phyloP scores from a whole-genome alignment of 2,888 invertebrate species.

The Orthonevra nobilis region DNA sequence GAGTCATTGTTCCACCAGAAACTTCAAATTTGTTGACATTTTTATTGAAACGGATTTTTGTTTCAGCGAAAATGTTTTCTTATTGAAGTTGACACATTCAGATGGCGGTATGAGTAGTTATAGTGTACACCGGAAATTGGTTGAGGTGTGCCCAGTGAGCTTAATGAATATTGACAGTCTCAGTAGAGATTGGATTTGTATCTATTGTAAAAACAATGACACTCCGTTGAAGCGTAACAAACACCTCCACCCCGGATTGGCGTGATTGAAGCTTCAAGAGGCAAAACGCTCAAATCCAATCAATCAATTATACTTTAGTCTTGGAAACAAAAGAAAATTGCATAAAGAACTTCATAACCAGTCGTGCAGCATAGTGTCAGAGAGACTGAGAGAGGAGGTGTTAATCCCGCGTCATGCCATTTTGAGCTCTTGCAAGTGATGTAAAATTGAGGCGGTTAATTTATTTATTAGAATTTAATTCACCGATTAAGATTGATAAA shows the following conservation, averaged over 20 bases:
- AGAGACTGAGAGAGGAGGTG: no score
- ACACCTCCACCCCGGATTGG: background rate
- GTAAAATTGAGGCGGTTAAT: constrained; percentile 17
- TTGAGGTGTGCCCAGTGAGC: constrained; percentile 56
- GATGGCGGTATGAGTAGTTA: constrained; percentile 6
- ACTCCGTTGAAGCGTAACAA: constrained; percentile 33
- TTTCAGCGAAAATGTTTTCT: constrained; percentile 16
- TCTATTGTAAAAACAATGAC: constrained; percentile 28
- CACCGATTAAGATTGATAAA: constrained; percentile 22
- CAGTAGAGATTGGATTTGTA: constrained; percentile 23
- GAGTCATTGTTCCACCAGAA: constrained; percentile 30
- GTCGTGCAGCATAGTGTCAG: constrained; percentile 34
- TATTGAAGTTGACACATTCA: constrained; percentile 55
- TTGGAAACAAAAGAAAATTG: constrained; percentile 27
- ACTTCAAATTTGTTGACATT: no score
- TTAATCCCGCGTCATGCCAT: constrained; percentile 6
- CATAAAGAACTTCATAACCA: constrained; percentile 15
- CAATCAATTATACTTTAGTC: constrained; percentile 22
- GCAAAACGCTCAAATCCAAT: constrained; percentile 16
- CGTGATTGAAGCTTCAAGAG: no score
- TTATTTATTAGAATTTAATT: constrained; percentile 24
- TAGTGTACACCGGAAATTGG: constrained; percentile 58
- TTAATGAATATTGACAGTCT: constrained; percentile 58
- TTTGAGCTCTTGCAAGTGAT: constrained; percentile 13
- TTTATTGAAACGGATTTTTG: constrained; percentile 25